Conservation (phyloP, 2,888 invertebrate genomes). For the Eretmocerus hayati region DNA sequence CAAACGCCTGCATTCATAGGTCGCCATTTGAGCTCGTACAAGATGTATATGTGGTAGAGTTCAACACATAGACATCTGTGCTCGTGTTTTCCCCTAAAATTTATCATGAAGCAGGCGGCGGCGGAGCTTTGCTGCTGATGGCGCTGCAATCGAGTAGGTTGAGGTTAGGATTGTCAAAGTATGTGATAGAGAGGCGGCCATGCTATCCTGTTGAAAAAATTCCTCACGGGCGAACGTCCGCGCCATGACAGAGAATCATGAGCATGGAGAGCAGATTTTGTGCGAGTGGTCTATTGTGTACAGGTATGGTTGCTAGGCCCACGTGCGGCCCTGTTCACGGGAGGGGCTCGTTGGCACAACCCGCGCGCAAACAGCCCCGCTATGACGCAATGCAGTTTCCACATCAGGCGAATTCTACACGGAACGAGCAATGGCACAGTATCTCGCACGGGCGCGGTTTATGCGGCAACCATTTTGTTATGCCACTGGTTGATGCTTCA, state of each 20-base stretch:
- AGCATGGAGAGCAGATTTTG: slow-evolving; percentile 12
- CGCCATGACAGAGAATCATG: slow-evolving; percentile 41
- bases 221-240: slow-evolving; percentile 46
- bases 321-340: slow-evolving; percentile 37
- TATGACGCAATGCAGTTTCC: slow-evolving; percentile 24
- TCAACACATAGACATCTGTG: not conserved
- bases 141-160: too few relatives aligned
- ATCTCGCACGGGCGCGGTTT: too few relatives aligned
- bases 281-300: not conserved
- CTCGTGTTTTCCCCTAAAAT: slow-evolving; percentile 43
- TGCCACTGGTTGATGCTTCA: too few relatives aligned
- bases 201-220: slow-evolving; percentile 48
- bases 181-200: slow-evolving; percentile 21
- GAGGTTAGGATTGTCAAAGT: too few relatives aligned
- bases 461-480: too few relatives aligned
- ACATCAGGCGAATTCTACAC: too few relatives aligned
- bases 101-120: slow-evolving; percentile 9
- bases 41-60: not conserved
- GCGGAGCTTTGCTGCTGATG: not conserved
- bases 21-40: not conserved
- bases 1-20: too few relatives aligned
- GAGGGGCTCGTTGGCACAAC: slow-evolving; percentile 45
- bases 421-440: too few relatives aligned
- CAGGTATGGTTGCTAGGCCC: slow-evolving; percentile 6
- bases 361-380: slow-evolving; percentile 44